Base-by-base conservation (phyloP, 1,140 invertebrate species). In the Calycopis cecrops region DNA sequence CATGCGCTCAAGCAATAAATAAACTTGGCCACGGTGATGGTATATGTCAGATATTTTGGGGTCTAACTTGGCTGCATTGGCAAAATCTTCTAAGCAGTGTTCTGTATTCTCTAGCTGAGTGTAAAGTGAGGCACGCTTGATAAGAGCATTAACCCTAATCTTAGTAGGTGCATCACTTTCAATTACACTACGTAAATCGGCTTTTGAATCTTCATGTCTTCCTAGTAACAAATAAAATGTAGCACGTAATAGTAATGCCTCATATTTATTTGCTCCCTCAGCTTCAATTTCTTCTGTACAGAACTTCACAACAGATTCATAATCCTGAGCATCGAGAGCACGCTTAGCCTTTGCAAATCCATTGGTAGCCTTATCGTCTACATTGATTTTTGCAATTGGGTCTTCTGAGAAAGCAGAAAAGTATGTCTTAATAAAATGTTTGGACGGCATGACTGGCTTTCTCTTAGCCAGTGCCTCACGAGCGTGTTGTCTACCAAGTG, bases 381-480 rank as follows among this genome's bases (percentile, higher is more conserved):
- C 50, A 21, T 73, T 28, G 21, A 83, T 67, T 66, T 83, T 82
- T 17, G 63, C 61, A 54, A 96, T 89, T 4, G 95, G 96, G 88
- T 97, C 96, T 63, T 93, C 91, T 52, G 92, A 90, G 81, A 97
- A 98, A n/a, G 95, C 94, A 48, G 90, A 90, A 71, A 97, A 94
- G 76, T 96, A 98, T 11, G 92, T 94, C 65, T 92, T 93, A 17
- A 97, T 93, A 69, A 96, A 96, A 77, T 94, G 91, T 61, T 93
- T 92, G 0, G 96, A 97, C 10, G 96, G 95, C 84, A 96, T 91
- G 1, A 92, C 76, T 9, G 94, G 92, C 64, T 91, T 89, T 68
- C 92, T 90, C 17, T 88, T 92, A 58, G 90, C 85, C 65, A 96
- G 90, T 9, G 91, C 91, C 81, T 93, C 91, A 42, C 92, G 88